phyloP scores from a whole-genome alignment of 2,888 invertebrate genomes.

The Danaus chrysippus region DNA sequence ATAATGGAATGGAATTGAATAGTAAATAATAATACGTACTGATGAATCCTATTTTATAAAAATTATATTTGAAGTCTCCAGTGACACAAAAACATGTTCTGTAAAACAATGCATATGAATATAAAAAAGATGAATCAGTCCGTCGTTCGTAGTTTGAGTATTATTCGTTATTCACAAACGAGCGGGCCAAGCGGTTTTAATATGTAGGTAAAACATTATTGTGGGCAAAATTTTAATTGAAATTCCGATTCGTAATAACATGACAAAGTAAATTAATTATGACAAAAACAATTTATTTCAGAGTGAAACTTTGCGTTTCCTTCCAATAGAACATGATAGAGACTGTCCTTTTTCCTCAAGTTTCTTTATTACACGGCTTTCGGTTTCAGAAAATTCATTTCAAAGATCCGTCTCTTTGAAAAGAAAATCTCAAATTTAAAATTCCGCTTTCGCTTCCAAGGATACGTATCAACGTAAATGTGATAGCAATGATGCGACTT shows the following conservation, averaged over 20 bases:
- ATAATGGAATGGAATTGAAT: no score
- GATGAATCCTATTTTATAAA: no score
- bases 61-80: background rate
- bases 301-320: conserved; percentile 15
- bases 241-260: conserved; percentile 31
- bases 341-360: conserved; percentile 14
- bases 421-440: conserved; percentile 31
- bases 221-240: conserved; percentile 34
- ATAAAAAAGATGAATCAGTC: background rate
- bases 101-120: background rate
- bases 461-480: conserved; percentile 27
- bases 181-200: conserved; percentile 33
- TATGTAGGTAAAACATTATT: conserved; percentile 33
- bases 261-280: conserved; percentile 27
- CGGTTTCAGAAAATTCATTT: conserved; percentile 30
- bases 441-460: conserved; percentile 26
- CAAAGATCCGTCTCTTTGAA: conserved; percentile 22
- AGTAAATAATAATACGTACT: no score
- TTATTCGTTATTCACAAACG: conserved; percentile 16
- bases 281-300: conserved; percentile 15
- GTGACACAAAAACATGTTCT: background rate
- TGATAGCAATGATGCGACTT: conserved; percentile 26
- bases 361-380: conserved; percentile 21
- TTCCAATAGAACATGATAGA: conserved; percentile 6
- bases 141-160: background rate